Evolutionary conservation across 2,797 vertebrate genomes (phyloP), one percentile per base, ranked within the genome.

Genomic region (Coranthus polyacanthus): DNA sequence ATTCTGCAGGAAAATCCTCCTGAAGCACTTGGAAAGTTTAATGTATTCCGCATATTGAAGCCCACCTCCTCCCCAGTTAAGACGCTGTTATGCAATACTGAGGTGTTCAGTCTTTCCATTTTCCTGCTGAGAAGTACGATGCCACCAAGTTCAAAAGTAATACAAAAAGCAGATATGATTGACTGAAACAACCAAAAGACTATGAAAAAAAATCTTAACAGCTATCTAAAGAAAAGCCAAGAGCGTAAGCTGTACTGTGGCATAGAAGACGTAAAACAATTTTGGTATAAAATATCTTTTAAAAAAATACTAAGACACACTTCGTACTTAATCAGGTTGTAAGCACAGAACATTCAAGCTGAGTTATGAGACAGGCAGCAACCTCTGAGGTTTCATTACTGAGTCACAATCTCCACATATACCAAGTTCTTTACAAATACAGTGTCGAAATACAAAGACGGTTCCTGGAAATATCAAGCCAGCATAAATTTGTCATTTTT

Each of bases 31-130:
- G 89, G 88, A 91, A 90, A 88, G 72, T 88, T 88, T 84, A 88
- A 90, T 88, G 88, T 76, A 68, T 88, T 90, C 71, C 85, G 83
- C 89, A 90, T 87, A 88, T 84, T 86, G 78, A 83, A 87, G 79
- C 81, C 79, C 86, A 87, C 83, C 87, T 84, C 84, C 75, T 75
- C 79, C 78, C 59, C 46, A 60, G 69, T 84, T 29, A 72, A 36
- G 44, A 79, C 53, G 55, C 60, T 60, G 79, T 91, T 91, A 90
- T 84, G 83, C 68, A 90, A 91, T 21, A 62, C 73, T 38, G 79
- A 88, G 86, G 84, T 88, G 86, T 88, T 91, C 86, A 90, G 80
- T 88, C 82, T 91, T 91, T 90, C 90, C 88, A 88, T 84, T 88
- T 86, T 79, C 82, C 84, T 79, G 59, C 82, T 87, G 75, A 54